Evolutionary conservation across 2,888 invertebrate genomes (phyloP).

Genomic region (Lamproptera curius): DNA sequence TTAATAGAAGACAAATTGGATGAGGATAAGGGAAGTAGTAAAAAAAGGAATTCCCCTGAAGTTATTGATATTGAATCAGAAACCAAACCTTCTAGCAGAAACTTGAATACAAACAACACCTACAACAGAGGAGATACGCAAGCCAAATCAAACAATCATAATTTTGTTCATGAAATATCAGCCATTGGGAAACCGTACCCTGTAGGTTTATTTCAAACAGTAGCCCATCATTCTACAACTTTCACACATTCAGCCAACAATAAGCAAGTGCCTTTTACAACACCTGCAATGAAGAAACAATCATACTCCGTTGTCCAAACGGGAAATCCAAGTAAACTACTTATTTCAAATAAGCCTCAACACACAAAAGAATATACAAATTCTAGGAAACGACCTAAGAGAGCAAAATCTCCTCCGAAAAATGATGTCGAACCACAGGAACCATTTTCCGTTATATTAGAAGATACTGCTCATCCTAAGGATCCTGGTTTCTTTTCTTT

Average conservation of each 20-base stretch:
- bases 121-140: not conserved
- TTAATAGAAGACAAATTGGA: slow-evolving; percentile 49
- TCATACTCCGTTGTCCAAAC: slow-evolving; percentile 67
- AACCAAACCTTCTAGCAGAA: slow-evolving; percentile 4
- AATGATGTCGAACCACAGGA: slow-evolving; percentile 25
- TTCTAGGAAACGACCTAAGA: slow-evolving; percentile 46
- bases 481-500: slow-evolving; percentile 62
- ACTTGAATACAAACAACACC: not conserved
- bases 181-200: slow-evolving; percentile 51
- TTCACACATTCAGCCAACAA: slow-evolving; percentile 24
- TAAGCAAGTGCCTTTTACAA: slow-evolving; percentile 41
- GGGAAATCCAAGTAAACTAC: slow-evolving; percentile 62
- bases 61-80: slow-evolving; percentile 19
- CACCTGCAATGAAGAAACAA: slow-evolving; percentile 65
- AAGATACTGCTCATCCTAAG: slow-evolving; percentile 44
- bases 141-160: not conserved
- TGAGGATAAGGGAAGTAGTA: slow-evolving; percentile 17
- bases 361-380: slow-evolving; percentile 34
- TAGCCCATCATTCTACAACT: slow-evolving; percentile 37
- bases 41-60: not conserved
- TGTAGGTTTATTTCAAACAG: slow-evolving; percentile 61
- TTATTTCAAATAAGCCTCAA: slow-evolving; percentile 64
- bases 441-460: slow-evolving; percentile 47
- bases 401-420: slow-evolving; percentile 33
- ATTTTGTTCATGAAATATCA: slow-evolving; percentile 6